A percentile compares a stretch with the other conserved stretches of the same genome.
Evolutionary conservation across 2,888 invertebrate species (phyloP).

Genomic region (Rhyacophila evoluta): DNA sequence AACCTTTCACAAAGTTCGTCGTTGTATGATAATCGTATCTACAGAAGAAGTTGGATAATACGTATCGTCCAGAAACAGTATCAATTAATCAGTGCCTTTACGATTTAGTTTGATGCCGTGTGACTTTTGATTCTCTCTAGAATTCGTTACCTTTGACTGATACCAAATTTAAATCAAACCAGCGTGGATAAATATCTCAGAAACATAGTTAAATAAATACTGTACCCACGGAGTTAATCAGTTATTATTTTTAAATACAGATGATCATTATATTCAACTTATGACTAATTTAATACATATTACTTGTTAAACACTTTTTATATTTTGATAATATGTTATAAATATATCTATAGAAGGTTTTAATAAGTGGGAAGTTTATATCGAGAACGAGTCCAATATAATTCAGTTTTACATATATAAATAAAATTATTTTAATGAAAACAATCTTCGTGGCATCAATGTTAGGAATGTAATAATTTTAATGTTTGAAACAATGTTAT

Average conservation of each 20-base stretch:
- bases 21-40: not conserved
- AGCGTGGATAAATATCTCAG: not conserved
- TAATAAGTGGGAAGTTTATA: no score
- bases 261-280: not conserved
- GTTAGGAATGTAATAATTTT: no score
- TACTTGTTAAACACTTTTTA: no score
- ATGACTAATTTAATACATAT: no score
- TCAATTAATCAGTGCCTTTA: conserved; percentile 16
- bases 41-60: not conserved
- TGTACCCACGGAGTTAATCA: not conserved
- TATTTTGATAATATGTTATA: no score
- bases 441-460: no score
- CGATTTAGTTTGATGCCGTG: not conserved
- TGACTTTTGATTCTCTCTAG: not conserved
- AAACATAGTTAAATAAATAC: not conserved
- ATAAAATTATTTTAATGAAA: no score
- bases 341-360: no score
- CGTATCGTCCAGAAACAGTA: not conserved
- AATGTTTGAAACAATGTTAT: no score
- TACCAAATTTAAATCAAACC: not conserved
- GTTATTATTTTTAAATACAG: not conserved
- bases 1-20: not conserved
- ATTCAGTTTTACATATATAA: no score
- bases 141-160: not conserved
- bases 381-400: no score